Evolutionary conservation across 2,888 invertebrate genomes (phyloP), one percentile per base, ranked within the genome.

Genomic region (Acanthoscelides obtectus): DNA sequence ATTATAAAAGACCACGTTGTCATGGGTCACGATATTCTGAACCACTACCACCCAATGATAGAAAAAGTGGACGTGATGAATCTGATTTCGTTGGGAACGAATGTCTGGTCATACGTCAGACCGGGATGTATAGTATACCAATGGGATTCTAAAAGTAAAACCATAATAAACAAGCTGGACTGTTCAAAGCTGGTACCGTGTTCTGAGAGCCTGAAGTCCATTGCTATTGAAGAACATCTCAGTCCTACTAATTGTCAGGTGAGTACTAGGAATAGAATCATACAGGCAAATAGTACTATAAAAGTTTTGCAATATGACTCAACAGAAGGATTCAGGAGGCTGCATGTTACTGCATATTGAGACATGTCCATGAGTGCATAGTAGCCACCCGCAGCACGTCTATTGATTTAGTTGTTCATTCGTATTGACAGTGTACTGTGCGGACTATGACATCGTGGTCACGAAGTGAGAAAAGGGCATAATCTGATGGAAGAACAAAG

Each of bases 101-200:
- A 87, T 67, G 91, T 95, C 6, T 93, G 94, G 86, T 93, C 94
- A 0, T 96, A 96, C 80, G 91, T 93, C 0, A 92, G 93, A 83
- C 96, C 97, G 6, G 94, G 97, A 0, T 95, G 94, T 80, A 90
- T 93, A 76, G 93, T 98, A 19, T 96, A 94, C 85, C 94, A 94
- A 81, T 98, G 96, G 96, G 92, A 93, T 79, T 89, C 90, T 0
- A 86, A 86, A 0, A 88, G 88, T 0, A 90, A 92, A 74, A 87
- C 87, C 70, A 92, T 94, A 75, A 86, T 91, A 2, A 93, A 93
- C 76, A 92, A 93, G 78, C 87, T 98, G 71, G 98, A 98, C 86
- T 95, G 97, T 87, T 95, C 94, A 66, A 97, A 96, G 86, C 87
- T 97, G 79, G 93, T 94, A 76, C 97, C 97, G 0, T 95, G 95